Percentiles rank a stretch among this genome's conserved stretches.
These are phyloP conservation scores for Anodontia alba DNA, from an alignment of 2,888 invertebrate species.

Conservation along the genomic window DNA sequence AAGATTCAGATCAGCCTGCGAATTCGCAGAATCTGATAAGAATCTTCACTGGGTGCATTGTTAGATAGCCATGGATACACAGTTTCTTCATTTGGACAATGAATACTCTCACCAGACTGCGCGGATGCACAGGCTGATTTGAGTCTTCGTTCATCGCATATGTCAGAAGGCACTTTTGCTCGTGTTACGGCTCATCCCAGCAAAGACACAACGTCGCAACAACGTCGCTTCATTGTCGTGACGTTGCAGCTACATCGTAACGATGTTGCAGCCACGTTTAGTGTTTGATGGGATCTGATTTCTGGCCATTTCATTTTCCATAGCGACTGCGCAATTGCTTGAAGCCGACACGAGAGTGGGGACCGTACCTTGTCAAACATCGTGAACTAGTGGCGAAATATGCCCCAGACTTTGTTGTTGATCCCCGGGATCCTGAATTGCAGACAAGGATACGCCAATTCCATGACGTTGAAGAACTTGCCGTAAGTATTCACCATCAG, in stretches of 20 bases:
- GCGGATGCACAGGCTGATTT: neutral
- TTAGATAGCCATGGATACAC: neutral
- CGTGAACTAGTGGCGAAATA: conserved; percentile 70
- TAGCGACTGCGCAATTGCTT: conserved; percentile 66
- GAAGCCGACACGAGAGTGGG: conserved; percentile 79
- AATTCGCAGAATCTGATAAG: neutral
- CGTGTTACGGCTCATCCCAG: too few relatives aligned
- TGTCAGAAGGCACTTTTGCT: neutral
- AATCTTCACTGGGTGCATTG: neutral
- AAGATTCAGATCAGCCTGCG: neutral
- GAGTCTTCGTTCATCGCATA: neutral
- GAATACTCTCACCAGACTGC: neutral
- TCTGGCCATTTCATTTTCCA: conserved; percentile 16
- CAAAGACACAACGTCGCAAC: too few relatives aligned
- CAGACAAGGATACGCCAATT: too few relatives aligned
- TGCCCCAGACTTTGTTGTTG: conserved; percentile 70
- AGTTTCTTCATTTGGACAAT: neutral
- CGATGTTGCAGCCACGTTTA: too few relatives aligned
- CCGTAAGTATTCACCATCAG: too few relatives aligned
- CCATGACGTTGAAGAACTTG: too few relatives aligned
- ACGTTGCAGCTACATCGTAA: too few relatives aligned
- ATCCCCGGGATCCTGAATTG: conserved; percentile 68
- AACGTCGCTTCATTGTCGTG: too few relatives aligned
- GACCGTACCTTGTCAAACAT: conserved; percentile 81
- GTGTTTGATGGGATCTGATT: too few relatives aligned